Conservation (phyloP, 2,888 invertebrate species). For the Xylocampa areola region DNA sequence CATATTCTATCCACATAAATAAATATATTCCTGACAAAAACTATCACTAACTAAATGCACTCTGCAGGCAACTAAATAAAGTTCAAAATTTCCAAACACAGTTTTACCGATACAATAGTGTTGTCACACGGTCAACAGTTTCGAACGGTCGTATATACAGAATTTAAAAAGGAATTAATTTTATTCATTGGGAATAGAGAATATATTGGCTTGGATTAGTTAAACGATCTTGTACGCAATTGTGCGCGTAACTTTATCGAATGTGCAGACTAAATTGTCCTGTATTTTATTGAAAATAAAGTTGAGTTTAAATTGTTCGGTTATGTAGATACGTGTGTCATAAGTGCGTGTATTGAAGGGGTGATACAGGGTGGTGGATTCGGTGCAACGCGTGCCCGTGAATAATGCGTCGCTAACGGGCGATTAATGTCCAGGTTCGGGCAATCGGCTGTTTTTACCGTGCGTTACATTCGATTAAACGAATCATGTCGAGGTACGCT, state of each 20-base stretch:
- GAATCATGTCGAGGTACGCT: constrained; percentile 51
- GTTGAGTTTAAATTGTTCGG: constrained; percentile 49
- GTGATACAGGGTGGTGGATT: constrained; percentile 79
- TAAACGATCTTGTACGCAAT: constrained; percentile 70
- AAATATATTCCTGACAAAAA: constrained; percentile 64
- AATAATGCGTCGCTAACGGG: constrained; percentile 88
- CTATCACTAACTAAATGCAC: constrained; percentile 53
- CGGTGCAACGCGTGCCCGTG: constrained; percentile 87
- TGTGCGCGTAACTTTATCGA: constrained; percentile 47
- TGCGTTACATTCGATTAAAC: constrained; percentile 62
- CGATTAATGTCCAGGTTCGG: constrained; percentile 85
- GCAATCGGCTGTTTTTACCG: constrained; percentile 75
- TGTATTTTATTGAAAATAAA: constrained; percentile 17
- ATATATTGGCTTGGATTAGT: constrained; percentile 88
- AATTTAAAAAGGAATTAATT: constrained; percentile 86
- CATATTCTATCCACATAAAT: constrained; percentile 76
- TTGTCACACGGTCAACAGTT: constrained; percentile 60
- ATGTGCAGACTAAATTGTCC: constrained; percentile 30
- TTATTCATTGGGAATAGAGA: constrained; percentile 86
- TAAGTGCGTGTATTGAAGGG: constrained; percentile 63
- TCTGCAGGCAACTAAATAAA: constrained; percentile 49
- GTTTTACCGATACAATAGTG: constrained; percentile 41
- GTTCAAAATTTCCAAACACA: constrained; percentile 42
- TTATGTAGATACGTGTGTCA: constrained; percentile 45
- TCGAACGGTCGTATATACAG: constrained; percentile 75